Conservation (phyloP, 1,140 invertebrate genomes). For the Paramacrobiotus metropolitanus region DNA sequence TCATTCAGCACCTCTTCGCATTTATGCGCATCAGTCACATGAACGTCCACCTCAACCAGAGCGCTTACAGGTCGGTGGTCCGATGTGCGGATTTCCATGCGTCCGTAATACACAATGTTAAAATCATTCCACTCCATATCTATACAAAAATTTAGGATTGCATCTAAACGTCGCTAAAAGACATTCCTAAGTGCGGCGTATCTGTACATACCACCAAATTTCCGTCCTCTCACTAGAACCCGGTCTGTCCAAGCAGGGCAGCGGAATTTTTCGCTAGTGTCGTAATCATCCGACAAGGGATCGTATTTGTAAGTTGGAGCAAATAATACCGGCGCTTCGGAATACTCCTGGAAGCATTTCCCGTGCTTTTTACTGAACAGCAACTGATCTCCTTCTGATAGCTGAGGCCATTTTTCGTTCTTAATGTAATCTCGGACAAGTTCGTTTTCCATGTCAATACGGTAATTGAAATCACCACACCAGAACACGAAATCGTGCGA, state of each 20-base stretch:
- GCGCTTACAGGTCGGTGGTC: constrained; percentile 86
- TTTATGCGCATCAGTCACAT: constrained; percentile 44
- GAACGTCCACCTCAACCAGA: constrained; percentile 61
- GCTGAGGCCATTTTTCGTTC: constrained; percentile 44
- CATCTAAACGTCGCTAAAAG: constrained; percentile 10
- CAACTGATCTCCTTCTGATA: constrained; percentile 72
- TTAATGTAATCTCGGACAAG: constrained; percentile 65
- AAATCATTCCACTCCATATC: constrained; percentile 40
- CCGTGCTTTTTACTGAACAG: constrained; percentile 34
- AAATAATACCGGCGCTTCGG: constrained; percentile 75
- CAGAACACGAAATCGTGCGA: constrained; percentile 97
- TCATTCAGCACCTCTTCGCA: constrained; percentile 51
- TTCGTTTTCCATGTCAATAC: constrained; percentile 83
- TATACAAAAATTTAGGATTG: constrained; percentile 12
- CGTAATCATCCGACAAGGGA: constrained; percentile 93
- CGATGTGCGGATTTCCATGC: constrained; percentile 84
- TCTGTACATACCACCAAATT: neutral
- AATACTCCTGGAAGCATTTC: constrained; percentile 79
- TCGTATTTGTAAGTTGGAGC: constrained; percentile 98
- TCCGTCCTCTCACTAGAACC: constrained; percentile 53
- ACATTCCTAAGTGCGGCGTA: constrained; percentile 4
- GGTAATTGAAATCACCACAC: constrained; percentile 99
- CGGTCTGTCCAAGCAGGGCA: constrained; percentile 95
- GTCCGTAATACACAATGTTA: constrained; percentile 61
- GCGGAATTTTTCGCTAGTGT: constrained; percentile 91